Base-by-base conservation (phyloP, 1,140 invertebrate species). In the Archivesica marissinica region DNA sequence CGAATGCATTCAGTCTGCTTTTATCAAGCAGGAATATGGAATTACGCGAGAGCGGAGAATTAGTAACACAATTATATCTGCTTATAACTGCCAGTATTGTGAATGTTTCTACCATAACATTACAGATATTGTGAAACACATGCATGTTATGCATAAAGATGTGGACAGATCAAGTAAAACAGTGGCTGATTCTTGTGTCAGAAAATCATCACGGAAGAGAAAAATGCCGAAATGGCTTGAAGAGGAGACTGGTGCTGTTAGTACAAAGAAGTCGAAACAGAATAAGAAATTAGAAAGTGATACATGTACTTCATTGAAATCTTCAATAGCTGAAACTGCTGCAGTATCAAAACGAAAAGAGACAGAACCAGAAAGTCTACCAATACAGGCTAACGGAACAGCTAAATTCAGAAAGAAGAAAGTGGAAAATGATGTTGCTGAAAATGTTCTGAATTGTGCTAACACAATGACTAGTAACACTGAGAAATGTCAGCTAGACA, bases 211-310 rank as follows among this genome's bases (percentile, higher is more conserved):
- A 39, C 47, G 79, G 30, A 81, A 81, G 28, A 70, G 79, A 41
- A 81, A 64, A 28, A n/a, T 79, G n/a, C 77, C 77, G 68, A 79
- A 79, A 38, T 79, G 77, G 77, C 44, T 79, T 30, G 77, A 79
- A 44, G 61, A 64, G 9, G 77, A 56, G 0, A 79, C 41, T 41
- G 77, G 50, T 64, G 59, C 17, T 28, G 3, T 7, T 15, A 64
- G 59, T 35, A 15, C 50, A n/a, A 23, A 15, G 23, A 52, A 52
- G 17, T n/a, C 17, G 20, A 52, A 15, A 11, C 17, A 52, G 17
- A 23, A 17, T 17, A 4, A 52, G 17, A 52, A 52, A n/a, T 3
- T 3, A 11, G 50, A 23, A 52, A 52, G 23, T 52, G 50, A 64
- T 2, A 64, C n/a, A n/a, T n/a, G n/a, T n/a, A n/a, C n/a, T n/a